phyloP scores from a whole-genome alignment of 2,797 vertebrate species.

The Sus cebifrons region DNA sequence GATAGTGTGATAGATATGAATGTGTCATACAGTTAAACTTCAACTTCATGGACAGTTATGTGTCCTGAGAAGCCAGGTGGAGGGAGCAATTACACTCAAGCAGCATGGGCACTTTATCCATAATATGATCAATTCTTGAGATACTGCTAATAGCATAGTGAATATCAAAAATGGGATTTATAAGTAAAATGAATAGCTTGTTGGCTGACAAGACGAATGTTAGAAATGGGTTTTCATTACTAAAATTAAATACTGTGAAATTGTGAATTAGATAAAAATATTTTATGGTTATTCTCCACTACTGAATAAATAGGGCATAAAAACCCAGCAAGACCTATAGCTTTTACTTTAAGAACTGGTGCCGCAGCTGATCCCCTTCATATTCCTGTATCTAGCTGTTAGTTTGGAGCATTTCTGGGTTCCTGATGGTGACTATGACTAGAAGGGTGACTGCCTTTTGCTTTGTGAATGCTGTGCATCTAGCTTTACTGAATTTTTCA shows the following conservation, averaged over 20 bases:
- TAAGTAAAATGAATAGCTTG: constrained; percentile 32
- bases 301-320: not conserved
- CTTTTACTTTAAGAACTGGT: not conserved
- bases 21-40: constrained; percentile 6
- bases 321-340: not conserved
- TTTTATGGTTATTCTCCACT: constrained; percentile 7
- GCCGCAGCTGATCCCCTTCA: not conserved
- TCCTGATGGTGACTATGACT: not conserved
- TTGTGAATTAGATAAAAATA: constrained; percentile 16
- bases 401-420: constrained; percentile 35
- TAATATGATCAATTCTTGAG: not conserved
- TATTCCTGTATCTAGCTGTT: not conserved
- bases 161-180: constrained; percentile 18
- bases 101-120: not conserved
- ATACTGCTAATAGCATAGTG: not conserved
- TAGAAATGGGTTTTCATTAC: constrained; percentile 26
- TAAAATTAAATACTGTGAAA: constrained; percentile 48
- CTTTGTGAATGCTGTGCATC: not conserved
- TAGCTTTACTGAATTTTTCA: constrained; percentile 52
- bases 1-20: constrained; percentile 19
- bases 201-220: constrained; percentile 61
- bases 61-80: not conserved
- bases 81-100: not conserved
- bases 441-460: constrained; percentile 24
- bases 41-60: not conserved